Evolutionary conservation across 2,113 vertebrate genomes (phyloP), one percentile per base, ranked within the genome.

Genomic region (Microcebus murinus): DNA sequence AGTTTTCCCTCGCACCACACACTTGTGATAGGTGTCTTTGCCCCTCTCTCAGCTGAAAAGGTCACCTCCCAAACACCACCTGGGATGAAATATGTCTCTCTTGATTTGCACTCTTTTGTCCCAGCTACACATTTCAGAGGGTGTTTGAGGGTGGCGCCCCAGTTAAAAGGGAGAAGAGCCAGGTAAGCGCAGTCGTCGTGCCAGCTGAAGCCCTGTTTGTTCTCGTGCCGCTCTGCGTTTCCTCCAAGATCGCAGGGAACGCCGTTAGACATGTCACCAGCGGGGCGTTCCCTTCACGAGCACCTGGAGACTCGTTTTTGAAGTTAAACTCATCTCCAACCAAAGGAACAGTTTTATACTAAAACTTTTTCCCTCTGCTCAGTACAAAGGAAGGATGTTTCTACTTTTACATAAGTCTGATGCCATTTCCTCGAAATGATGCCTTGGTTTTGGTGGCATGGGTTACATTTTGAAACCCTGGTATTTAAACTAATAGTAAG

Each of bases 381-480:
- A 4, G 5, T 45, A n/a, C 87, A 57, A 85, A 94, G 57, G 36
- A 85, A 48, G 39, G 8, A 48, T 31, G 57, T 86, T 82, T 92
- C 42, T 92, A 23, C 34, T 90, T 94, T 67, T 31, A 86, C 25
- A n/a, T 70, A 87, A 87, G 80, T 93, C 68, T 82, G 57, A 55
- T 39, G 90, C 45, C 76, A 15, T 61, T 95, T 89, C 42, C 59
- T 94, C 92, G 76, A 90, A 57, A 48, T 50, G 57, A 94, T 94
- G 59, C 8, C 52, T 27, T 31, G n/a, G 9, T 91, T n/a, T 91
- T 81, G 0, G 9, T 95, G 45, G 34, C 55, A 27, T 81, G 50
- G 57, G 36, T 91, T 88, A 63, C 39, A 80, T 34, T 68, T 89
- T 52, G 18, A 73, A 70, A 81, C 20, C 42, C 48, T 65, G 21